Base-by-base conservation (phyloP, 2,888 invertebrate genomes). In the Drosophila cracens region DNA sequence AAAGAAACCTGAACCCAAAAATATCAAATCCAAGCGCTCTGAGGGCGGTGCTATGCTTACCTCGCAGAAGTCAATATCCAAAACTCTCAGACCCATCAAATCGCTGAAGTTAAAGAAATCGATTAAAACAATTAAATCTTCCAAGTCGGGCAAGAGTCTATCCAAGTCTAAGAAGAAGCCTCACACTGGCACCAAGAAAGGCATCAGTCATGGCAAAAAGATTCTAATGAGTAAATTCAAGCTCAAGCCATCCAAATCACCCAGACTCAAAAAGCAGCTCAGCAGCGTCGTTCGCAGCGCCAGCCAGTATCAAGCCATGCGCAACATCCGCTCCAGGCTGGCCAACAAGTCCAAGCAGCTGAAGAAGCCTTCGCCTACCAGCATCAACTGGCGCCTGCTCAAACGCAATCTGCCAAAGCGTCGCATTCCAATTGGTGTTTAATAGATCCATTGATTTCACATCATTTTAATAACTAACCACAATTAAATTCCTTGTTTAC, bases 301-400 rank as follows among this genome's bases (percentile, higher is more conserved):
- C 18, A 87, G 87, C 56, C 89, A 89, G 31, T 87, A 89, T 51
- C 70, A 79, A 6, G 68, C 51, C 27, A 16, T 89, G 18, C 67
- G 62, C 2, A 16, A 60, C 6, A 34, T 56, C 7, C 83, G 76
- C 40, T 82, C 88, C 58, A 85, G 76, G 21, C 10, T 61, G n/a
- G 2, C 43, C 46, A 31, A 10, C 27, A 89, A 74, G 62, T 29
- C 40, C 0, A 82, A 64, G 16, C 73, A 68, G 48, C 64, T 52
- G 34, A 76, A 69, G 60, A 78, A 74, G 31, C 29, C 60, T 1
- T 38, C 52, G 2, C 81, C 87, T 0, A 66, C 71, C 7, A 89
- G 87, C 57, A 89, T 90, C 56, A 84, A 84, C 51, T 87, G 87
- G 87, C 58, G 46, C 25, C 70, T 87, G 7, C 64, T 90, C 1